Percentiles rank a stretch among this genome's conserved stretches.
These are phyloP conservation scores for Strix uralensis DNA, from an alignment of 2,113 vertebrate species.

Conservation along the genomic window DNA sequence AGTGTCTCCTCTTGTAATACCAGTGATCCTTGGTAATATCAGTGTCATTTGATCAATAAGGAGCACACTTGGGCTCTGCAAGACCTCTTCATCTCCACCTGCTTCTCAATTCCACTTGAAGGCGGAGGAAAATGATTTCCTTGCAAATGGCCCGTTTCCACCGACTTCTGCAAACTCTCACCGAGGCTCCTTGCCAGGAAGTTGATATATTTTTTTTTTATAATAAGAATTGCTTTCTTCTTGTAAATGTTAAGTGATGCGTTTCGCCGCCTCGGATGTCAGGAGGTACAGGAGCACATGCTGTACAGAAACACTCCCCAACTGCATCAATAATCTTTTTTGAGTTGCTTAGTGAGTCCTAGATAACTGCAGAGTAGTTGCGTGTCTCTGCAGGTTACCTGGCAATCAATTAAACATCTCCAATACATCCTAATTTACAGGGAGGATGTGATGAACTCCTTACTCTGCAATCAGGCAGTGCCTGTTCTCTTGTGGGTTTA, in stretches of 20 bases:
- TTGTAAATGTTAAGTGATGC: not conserved
- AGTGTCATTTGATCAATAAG: not conserved
- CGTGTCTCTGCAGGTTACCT: not conserved
- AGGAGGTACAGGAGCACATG: not conserved
- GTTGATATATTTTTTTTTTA: not conserved
- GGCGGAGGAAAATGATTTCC: not conserved
- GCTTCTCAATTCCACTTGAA: not conserved
- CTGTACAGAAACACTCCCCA: not conserved
- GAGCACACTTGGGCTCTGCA: not conserved
- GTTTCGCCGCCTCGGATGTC: not conserved
- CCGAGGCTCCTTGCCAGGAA: not conserved
- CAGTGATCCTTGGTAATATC: not conserved
- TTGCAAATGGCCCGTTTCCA: not conserved
- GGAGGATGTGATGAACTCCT: not conserved
- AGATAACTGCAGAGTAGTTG: not conserved
- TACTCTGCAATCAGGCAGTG: not conserved
- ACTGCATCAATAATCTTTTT: not conserved
- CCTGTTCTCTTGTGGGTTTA: fast-evolving
- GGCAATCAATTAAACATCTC: not conserved
- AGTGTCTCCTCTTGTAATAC: not conserved
- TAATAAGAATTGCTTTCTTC: not conserved
- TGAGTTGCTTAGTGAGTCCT: not conserved
- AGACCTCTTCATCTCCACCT: not conserved
- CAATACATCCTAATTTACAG: not conserved
- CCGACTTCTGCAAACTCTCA: not conserved